Evolutionary conservation across 37 sponge, comb jelly and placozoan species (phyloP).

Genomic region (Corticium candelabrum): DNA sequence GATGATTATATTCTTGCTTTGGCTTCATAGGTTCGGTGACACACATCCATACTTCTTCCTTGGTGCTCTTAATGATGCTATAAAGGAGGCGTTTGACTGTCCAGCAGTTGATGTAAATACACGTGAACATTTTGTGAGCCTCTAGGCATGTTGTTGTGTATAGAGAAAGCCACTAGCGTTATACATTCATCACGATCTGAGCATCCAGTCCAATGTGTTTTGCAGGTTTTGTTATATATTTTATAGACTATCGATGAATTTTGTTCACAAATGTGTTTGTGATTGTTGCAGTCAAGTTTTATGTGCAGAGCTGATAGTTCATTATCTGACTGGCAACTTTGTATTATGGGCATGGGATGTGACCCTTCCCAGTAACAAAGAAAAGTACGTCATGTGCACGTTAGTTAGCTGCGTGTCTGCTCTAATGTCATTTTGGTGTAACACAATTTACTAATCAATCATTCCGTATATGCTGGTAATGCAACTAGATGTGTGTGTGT

Average conservation of each 20-base stretch:
- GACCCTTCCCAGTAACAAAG: constrained; percentile 27
- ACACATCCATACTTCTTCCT: constrained; percentile 68
- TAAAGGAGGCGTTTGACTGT: constrained; percentile 49
- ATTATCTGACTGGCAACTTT: constrained; percentile 58
- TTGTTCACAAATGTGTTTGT: no score
- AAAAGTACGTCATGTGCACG: constrained; percentile 14
- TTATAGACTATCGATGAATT: not conserved
- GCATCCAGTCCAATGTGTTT: constrained; percentile 85
- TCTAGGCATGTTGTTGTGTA: not conserved
- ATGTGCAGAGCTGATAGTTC: constrained; percentile 66
- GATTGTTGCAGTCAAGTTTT: constrained; percentile 53
- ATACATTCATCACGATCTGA: constrained; percentile 79
- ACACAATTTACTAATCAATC: not conserved
- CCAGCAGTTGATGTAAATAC: constrained; percentile 2
- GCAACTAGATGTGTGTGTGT: constrained; percentile 35
- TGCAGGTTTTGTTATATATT: constrained; percentile 34
- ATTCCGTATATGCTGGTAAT: not conserved
- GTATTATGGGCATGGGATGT: constrained; percentile 92
- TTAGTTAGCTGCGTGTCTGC: no score
- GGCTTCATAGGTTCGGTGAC: constrained; percentile 44
- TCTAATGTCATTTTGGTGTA: no score
- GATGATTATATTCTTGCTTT: not conserved
- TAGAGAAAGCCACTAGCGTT: constrained; percentile 68
- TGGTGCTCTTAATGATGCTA: constrained; percentile 63
- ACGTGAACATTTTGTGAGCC: not conserved